phyloP scores from a whole-genome alignment of 2,888 invertebrate genomes.

The Palloptera scutellata region DNA sequence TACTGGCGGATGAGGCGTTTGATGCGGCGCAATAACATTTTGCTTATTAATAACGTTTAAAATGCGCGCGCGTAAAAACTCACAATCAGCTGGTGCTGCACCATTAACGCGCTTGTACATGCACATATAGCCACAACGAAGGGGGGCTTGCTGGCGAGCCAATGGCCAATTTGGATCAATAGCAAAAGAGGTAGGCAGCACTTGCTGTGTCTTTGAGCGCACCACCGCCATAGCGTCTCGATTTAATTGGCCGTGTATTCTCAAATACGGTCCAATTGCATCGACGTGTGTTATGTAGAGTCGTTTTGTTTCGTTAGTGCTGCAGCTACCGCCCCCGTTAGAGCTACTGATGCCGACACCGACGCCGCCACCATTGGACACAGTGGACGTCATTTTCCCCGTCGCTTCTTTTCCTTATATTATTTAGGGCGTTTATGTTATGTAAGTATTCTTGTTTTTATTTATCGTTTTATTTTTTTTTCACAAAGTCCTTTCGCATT shows the following conservation, averaged over 20 bases:
- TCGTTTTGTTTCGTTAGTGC: conserved; percentile 8
- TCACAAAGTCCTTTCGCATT: conserved; percentile 35
- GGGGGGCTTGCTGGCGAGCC: conserved; percentile 51
- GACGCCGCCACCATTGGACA: background rate
- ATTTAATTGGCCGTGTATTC: conserved; percentile 74
- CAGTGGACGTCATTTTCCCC: background rate
- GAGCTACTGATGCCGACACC: no score
- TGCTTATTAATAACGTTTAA: conserved; percentile 38
- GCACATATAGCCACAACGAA: conserved; percentile 52
- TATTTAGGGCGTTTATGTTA: background rate
- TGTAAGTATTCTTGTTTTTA: conserved; percentile 7
- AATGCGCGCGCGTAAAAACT: conserved; percentile 64
- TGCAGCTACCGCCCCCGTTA: conserved; percentile 1
- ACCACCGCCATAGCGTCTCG: conserved; percentile 53
- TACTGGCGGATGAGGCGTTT: conserved; percentile 69
- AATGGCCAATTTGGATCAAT: conserved; percentile 52
- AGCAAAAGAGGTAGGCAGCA: conserved; percentile 54
- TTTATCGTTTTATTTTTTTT: conserved; percentile 16
- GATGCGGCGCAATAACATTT: conserved; percentile 21
- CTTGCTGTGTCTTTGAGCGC: conserved; percentile 52
- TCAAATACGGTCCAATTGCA: conserved; percentile 73
- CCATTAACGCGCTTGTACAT: conserved; percentile 63
- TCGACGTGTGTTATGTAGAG: conserved; percentile 70
- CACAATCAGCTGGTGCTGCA: conserved; percentile 51
- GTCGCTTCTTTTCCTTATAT: background rate